Conservation (phyloP, 64 coral and sea anemone genomes). For the Anthopleura sola region DNA sequence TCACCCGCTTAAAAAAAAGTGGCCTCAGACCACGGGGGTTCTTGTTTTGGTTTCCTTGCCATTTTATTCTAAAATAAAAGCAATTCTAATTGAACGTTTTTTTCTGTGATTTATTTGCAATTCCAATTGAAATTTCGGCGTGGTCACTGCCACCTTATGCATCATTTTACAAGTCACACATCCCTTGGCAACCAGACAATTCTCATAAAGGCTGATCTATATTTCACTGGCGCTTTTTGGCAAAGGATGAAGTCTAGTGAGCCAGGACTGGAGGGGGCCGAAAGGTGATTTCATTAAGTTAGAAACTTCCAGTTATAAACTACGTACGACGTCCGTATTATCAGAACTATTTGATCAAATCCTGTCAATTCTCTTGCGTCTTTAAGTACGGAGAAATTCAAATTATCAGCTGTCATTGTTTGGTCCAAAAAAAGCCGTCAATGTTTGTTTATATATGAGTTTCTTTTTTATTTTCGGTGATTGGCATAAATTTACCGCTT, state of each 20-base stretch:
- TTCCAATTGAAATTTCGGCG: background rate
- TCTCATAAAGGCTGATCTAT: background rate
- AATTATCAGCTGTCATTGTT: constrained; percentile 8
- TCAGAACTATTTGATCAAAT: background rate
- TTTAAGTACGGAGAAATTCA: background rate
- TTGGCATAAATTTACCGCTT: constrained; percentile 4
- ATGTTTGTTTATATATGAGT: background rate
- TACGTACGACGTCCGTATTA: background rate
- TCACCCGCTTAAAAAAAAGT: too few relatives aligned
- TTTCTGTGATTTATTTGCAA: background rate
- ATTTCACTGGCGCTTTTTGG: too few relatives aligned
- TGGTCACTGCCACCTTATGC: background rate
- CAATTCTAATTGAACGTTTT: too few relatives aligned
- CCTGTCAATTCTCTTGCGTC: background rate
- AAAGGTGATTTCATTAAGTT: background rate
- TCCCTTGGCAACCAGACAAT: background rate
- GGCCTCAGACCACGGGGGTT: too few relatives aligned
- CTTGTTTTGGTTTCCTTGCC: too few relatives aligned
- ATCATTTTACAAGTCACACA: background rate
- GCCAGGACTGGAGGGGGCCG: background rate
- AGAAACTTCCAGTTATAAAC: background rate
- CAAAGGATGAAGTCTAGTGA: background rate
- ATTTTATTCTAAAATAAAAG: too few relatives aligned
- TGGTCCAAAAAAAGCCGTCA: background rate
- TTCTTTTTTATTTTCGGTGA: background rate